Base-by-base conservation (phyloP, 1,140 invertebrate species). In the Bombus vancouverensis region DNA sequence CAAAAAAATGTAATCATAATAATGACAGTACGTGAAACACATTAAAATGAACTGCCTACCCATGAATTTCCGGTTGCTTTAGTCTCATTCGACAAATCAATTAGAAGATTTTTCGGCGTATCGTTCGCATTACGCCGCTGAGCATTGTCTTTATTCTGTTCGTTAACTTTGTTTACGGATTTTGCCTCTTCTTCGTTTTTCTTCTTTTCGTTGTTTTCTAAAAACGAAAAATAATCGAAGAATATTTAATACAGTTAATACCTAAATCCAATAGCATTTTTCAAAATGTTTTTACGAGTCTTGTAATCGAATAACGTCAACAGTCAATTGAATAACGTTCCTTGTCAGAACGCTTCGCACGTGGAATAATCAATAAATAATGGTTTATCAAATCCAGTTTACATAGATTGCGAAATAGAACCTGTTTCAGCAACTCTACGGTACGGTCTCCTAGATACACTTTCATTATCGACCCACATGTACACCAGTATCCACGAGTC, bases 81-180 rank as follows among this genome's bases (percentile, higher is more conserved):
- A 1, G 86, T 44, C 1, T 94, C 93, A 47, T 93, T 93, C n/a
- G 91, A 89, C 18, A 94, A 75, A 91, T 95, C 94, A 73, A 95
- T 95, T 10, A 95, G 71, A 44, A 94, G 76, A 88, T 91, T 94
- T 77, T 94, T 94, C 65, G 92, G 88, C 6, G 78, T 75, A 28
- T 88, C 90, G 39, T 83, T 90, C 34, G 44, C 8, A 25, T 75
- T 85, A 57, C 65, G 59, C 32, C 81, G 86, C 47, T 91, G 74
- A 32, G 57, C 75, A 28, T 81, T 87, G 18, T 80, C 87, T 37
- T 90, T 90, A 3, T 88, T 90, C 76, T 89, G 81, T 28, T 86
- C 75, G n/a, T 81, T 89, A 15, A 83, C 88, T 66, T 81, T 91
- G 12, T 28, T 79, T 39, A 70, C 83, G 18, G 39, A 78, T 42